Base-by-base conservation (phyloP, 2,113 vertebrate species). In the Ancistrus triradiatus region DNA sequence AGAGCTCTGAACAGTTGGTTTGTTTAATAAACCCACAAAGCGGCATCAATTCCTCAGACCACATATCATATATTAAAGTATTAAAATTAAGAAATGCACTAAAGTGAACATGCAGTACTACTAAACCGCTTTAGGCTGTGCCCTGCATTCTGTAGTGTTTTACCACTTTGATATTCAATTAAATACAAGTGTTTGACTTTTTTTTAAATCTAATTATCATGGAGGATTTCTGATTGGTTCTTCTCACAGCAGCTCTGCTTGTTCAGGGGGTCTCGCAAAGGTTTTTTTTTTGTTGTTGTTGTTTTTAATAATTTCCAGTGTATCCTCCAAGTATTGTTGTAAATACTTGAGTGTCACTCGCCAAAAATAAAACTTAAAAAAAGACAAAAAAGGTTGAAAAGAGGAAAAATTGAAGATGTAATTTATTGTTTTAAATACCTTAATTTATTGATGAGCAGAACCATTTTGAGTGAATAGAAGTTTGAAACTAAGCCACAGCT, bases 271-370 rank as follows among this genome's bases (percentile, higher is more conserved):
- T 90, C 87, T 72, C 86, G 88, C 88, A 89, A 90, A 90, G 87
- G 87, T 84, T 85, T 80, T 88, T 87, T 81, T 87, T 84, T 65
- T 83, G n/a, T n/a, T n/a, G n/a, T n/a, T n/a, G n/a, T n/a, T n/a
- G n/a, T n/a, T n/a, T n/a, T 47, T 88, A 89, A 84, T 78, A 78
- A 84, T 88, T 88, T 90, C 84, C 89, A 86, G 87, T 91, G 88
- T 83, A 90, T 89, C 81, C 87, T 90, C 83, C 89, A 91, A 92
- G 91, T 94, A 93, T 94, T 93, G 91, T 94, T 94, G 86, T 94
- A 93, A 91, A 94, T 94, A 94, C 90, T 94, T 93, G 90, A 85
- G 86, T 86, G 85, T 86, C 89, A 89, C 84, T 92, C 89, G 86
- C 89, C 91, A 89, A 90, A 85, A 40, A 11, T 53, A 21, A 64